Conservation (phyloP, 2,113 vertebrate species). For the Tyto alba region DNA sequence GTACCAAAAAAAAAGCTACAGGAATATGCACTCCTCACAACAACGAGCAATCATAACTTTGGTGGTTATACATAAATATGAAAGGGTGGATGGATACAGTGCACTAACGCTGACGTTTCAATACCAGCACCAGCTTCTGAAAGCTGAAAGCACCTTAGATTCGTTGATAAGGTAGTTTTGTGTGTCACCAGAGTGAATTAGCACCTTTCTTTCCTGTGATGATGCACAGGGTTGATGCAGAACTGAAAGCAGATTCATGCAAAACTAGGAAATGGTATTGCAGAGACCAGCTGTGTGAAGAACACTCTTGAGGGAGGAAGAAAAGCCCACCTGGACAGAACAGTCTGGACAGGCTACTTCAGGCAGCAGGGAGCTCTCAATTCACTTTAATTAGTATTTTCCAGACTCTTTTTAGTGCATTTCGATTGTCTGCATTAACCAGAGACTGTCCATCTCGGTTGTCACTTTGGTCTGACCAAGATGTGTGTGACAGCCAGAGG, state of each 20-base stretch:
- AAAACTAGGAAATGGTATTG: neutral
- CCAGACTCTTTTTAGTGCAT: neutral
- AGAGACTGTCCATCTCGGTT: fast-evolving
- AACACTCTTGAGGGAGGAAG: neutral
- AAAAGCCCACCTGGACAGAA: neutral
- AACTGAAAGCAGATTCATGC: neutral
- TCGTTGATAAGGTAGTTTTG: neutral
- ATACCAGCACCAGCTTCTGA: neutral
- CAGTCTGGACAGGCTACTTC: neutral
- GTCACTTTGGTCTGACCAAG: neutral
- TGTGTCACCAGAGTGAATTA: neutral
- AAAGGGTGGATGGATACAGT: slow-evolving; percentile 72
- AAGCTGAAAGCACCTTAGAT: slow-evolving; percentile 4
- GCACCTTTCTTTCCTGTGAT: neutral
- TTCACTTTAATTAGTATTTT: neutral
- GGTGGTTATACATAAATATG: slow-evolving; percentile 79
- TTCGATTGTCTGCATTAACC: neutral
- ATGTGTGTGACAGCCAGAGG: neutral
- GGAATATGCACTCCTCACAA: slow-evolving; percentile 74
- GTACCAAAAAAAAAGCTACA: slow-evolving; percentile 60
- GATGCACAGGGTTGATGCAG: neutral
- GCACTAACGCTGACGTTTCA: slow-evolving; percentile 64
- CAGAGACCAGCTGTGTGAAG: neutral
- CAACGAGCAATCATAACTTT: slow-evolving; percentile 26
- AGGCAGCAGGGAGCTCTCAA: neutral